Evolutionary conservation across 2,113 vertebrate species (phyloP).

Genomic region (Podarcis cretensis): DNA sequence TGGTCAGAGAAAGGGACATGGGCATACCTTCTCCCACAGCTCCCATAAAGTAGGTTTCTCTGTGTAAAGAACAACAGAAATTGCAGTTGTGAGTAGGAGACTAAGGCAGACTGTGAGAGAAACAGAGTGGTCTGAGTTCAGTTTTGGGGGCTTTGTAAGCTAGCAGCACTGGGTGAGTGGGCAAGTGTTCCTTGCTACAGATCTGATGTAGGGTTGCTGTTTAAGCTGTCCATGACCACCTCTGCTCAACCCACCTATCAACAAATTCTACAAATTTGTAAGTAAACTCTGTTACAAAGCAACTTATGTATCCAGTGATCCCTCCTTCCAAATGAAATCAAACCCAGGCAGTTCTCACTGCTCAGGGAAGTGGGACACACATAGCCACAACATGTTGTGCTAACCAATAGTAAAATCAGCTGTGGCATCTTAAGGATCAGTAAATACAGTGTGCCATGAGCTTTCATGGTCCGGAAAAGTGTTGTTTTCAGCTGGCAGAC

Average conservation of each 20-base stretch:
- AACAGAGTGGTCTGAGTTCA: neutral
- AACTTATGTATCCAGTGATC: neutral
- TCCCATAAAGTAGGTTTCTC: neutral
- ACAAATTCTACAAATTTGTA: neutral
- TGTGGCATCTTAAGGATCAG: neutral
- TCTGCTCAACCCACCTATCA: neutral
- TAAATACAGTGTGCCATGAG: neutral
- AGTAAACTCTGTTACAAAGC: neutral
- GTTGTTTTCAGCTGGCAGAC: neutral
- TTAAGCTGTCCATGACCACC: neutral
- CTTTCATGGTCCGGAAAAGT: neutral
- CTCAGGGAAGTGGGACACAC: neutral
- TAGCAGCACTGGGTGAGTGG: neutral
- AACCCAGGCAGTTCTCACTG: neutral
- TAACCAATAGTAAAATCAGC: neutral
- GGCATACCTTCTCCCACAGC: no score
- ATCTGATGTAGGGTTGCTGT: neutral
- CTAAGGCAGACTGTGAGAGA: neutral
- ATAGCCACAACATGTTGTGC: neutral
- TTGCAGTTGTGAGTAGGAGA: neutral
- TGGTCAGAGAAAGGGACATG: no score
- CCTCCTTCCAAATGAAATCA: neutral
- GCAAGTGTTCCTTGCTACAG: neutral
- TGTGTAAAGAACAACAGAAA: no score
- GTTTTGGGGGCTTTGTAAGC: neutral